Evolutionary conservation across 1,140 invertebrate genomes (phyloP).

Genomic region (Bathynomus jamesi): DNA sequence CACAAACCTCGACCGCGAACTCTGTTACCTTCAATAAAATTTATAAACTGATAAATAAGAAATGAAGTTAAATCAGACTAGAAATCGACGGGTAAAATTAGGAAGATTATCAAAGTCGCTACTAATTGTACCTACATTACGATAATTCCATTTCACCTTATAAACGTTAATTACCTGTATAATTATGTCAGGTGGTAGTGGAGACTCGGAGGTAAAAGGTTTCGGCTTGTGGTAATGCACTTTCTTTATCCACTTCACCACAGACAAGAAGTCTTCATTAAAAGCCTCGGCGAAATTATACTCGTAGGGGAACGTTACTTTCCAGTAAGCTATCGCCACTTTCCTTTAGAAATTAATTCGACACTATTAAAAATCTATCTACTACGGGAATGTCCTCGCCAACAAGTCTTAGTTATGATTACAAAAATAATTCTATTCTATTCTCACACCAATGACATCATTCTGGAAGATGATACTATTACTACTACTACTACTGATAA

Average conservation of each 20-base stretch:
- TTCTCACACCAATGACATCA: too few species aligned
- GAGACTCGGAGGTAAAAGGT: constrained; percentile 55
- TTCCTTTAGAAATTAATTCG: constrained; percentile 37
- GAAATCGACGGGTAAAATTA: too few species aligned
- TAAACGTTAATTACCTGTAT: constrained; percentile 59
- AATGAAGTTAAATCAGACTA: too few species aligned
- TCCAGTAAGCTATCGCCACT: constrained; percentile 60
- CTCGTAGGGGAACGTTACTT: constrained; percentile 79
- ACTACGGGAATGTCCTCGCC: too few species aligned
- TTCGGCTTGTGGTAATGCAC: constrained; percentile 64
- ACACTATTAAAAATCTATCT: background rate
- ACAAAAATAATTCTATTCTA: too few species aligned
- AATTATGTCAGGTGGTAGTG: constrained; percentile 73
- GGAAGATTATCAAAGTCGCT: too few species aligned
- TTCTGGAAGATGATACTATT: too few species aligned
- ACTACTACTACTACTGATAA: too few species aligned
- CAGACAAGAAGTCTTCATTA: constrained; percentile 77
- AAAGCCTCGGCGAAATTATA: constrained; percentile 90
- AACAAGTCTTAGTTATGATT: too few species aligned
- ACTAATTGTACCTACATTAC: too few species aligned
- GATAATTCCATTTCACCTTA: constrained; percentile 7
- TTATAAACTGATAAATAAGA: too few species aligned
- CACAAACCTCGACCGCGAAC: constrained; percentile 68
- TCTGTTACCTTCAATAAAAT: constrained; percentile 9
- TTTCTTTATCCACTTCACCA: constrained; percentile 87